These are phyloP conservation scores for Catagonus wagneri DNA, from an alignment of 2,113 vertebrate genomes.

Conservation along the genomic window DNA sequence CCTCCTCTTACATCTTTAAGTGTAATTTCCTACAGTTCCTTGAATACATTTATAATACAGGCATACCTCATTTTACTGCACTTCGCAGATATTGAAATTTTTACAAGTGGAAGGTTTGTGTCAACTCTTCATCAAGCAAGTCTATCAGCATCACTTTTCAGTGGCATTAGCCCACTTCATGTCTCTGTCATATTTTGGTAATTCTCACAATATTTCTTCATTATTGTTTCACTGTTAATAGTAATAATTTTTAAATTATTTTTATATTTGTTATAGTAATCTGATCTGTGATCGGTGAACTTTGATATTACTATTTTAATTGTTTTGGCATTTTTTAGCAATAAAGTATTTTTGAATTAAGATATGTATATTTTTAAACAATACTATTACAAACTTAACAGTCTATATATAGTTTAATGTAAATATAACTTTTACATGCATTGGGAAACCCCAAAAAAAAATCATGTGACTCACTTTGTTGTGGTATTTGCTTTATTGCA, in stretches of 20 bases:
- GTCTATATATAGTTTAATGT: not conserved
- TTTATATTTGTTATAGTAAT: not conserved
- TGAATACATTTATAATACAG: not conserved
- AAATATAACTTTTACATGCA: not conserved
- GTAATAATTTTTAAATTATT: not conserved
- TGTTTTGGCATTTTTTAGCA: not conserved
- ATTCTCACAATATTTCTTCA: not conserved
- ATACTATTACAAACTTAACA: not conserved
- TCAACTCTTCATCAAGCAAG: not conserved
- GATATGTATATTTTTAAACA: not conserved
- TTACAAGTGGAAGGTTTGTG: not conserved
- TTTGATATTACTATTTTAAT: not conserved
- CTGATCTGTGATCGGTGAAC: not conserved
- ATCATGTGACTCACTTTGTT: not conserved
- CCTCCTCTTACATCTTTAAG: not conserved
- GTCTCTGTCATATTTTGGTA: not conserved
- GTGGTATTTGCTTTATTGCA: not conserved
- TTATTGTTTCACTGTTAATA: not conserved
- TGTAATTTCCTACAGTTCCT: not conserved
- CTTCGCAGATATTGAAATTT: not conserved
- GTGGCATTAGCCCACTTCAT: not conserved
- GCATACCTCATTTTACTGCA: not conserved
- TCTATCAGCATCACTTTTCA: not conserved
- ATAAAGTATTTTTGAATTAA: not conserved
- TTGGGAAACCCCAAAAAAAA: not conserved